phyloP scores from a whole-genome alignment of 1,140 invertebrate genomes.

The Thaumatotibia leucotreta region DNA sequence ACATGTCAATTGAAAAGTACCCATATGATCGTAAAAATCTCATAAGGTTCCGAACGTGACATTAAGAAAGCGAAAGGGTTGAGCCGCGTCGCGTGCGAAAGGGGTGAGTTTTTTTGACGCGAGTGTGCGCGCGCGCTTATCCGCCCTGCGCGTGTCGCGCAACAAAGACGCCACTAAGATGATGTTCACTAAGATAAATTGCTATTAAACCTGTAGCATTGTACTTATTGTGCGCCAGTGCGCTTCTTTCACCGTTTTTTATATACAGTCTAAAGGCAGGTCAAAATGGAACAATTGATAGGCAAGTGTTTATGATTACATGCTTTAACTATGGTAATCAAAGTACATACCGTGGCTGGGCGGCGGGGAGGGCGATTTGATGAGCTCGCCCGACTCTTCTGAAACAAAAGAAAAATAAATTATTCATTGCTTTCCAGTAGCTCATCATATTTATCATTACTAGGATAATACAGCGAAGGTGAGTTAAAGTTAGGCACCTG shows the following conservation, averaged over 20 bases:
- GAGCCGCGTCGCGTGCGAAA: not conserved
- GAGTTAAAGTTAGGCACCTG: not conserved
- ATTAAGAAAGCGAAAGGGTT: constrained; percentile 12
- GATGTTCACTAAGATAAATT: not conserved
- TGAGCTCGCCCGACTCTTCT: constrained; percentile 69
- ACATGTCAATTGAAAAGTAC: not conserved
- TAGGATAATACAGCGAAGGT: not conserved
- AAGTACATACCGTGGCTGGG: constrained; percentile 68
- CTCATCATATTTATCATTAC: not conserved
- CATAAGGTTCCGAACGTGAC: not conserved
- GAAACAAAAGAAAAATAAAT: constrained; percentile 43
- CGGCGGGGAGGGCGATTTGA: constrained; percentile 74
- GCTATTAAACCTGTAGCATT: not conserved
- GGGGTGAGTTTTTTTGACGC: not conserved
- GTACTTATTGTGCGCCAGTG: not conserved
- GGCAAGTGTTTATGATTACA: too few species aligned
- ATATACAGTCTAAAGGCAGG: not conserved
- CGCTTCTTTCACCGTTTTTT: not conserved
- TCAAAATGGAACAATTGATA: too few species aligned
- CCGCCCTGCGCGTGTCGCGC: not conserved
- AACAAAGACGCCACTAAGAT: not conserved
- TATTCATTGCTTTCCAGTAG: not conserved
- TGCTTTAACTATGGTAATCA: not conserved
- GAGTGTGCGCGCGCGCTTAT: not conserved
- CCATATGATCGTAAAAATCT: not conserved